phyloP scores from a whole-genome alignment of 2,888 invertebrate genomes.

The Eristalinus aeneus region DNA sequence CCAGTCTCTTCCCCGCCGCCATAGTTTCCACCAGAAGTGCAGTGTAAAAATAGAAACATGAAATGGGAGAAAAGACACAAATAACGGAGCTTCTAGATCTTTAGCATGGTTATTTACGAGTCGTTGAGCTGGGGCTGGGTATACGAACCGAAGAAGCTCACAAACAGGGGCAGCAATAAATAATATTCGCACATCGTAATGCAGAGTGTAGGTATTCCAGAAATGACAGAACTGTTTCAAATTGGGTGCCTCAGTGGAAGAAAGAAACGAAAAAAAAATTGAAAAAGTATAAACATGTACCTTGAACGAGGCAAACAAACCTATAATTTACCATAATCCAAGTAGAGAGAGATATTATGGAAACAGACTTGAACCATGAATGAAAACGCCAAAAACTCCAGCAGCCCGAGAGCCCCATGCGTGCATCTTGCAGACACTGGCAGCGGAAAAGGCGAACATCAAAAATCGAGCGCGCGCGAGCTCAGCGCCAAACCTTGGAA shows the following conservation, averaged over 20 bases:
- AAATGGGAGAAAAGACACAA: slow-evolving; percentile 22
- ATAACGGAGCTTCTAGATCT: slow-evolving; percentile 69
- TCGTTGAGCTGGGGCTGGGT: slow-evolving; percentile 64
- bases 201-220: slow-evolving; percentile 41
- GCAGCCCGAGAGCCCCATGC: background rate
- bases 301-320: slow-evolving; percentile 39
- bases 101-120: slow-evolving; percentile 68
- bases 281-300: background rate
- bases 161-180: slow-evolving; percentile 56
- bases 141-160: slow-evolving; percentile 39
- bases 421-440: slow-evolving; percentile 17
- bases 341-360: background rate
- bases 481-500: slow-evolving; percentile 40
- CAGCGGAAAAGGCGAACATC: background rate
- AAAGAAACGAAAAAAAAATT: background rate
- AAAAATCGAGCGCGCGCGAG: slow-evolving; percentile 33
- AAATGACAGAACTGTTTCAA: slow-evolving; percentile 68
- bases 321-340: slow-evolving; percentile 62
- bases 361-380: slow-evolving; percentile 41
- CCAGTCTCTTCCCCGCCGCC: slow-evolving; percentile 10
- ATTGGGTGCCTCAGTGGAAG: slow-evolving; percentile 25
- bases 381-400: slow-evolving; percentile 25
- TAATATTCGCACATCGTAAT: slow-evolving; percentile 70
- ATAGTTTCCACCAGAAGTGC: slow-evolving; percentile 18
- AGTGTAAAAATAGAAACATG: slow-evolving; percentile 51